These are phyloP conservation scores for Stigmatopora nigra DNA, from an alignment of 2,113 vertebrate species.

Conservation along the genomic window DNA sequence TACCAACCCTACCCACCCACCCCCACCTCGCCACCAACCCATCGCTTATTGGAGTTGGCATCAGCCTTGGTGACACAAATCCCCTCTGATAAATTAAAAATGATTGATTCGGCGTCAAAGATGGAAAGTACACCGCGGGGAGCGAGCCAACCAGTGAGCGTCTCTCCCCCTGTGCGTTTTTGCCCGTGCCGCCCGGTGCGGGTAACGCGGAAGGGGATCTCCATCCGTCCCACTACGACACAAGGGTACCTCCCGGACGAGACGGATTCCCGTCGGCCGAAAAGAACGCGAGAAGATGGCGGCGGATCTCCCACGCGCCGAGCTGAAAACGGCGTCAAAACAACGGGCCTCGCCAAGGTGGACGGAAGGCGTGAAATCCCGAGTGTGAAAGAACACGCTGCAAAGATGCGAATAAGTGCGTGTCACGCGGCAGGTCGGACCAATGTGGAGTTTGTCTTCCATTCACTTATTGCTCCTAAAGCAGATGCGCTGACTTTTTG, in stretches of 20 bases:
- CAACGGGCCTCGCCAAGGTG: conserved; percentile 50
- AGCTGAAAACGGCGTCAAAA: conserved; percentile 53
- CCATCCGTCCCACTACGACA: too few relatives aligned
- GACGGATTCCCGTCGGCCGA: conserved; percentile 55
- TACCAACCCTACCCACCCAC: conserved; percentile 47
- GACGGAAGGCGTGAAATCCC: conserved; percentile 60
- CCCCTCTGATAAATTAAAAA: conserved; percentile 77
- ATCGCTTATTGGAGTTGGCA: conserved; percentile 69
- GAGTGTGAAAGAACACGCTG: conserved; percentile 58
- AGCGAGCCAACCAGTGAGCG: conserved; percentile 25
- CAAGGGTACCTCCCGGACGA: too few relatives aligned
- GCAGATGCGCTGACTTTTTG: conserved; percentile 50
- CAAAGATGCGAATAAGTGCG: conserved; percentile 48
- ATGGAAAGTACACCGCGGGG: conserved; percentile 64
- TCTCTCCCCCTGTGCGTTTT: conserved; percentile 26
- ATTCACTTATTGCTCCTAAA: conserved; percentile 64
- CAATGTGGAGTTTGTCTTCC: conserved; percentile 55
- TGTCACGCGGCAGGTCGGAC: conserved; percentile 39
- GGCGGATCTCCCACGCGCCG: conserved; percentile 57
- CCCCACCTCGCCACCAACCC: conserved; percentile 43
- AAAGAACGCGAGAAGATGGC: conserved; percentile 61
- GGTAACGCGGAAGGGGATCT: conserved; percentile 17
- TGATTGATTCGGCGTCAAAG: conserved; percentile 75
- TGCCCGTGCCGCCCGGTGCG: conserved; percentile 25
- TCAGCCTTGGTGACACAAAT: conserved; percentile 74